Evolutionary conservation across 2,888 invertebrate species (phyloP).

Genomic region (Clistopyga incitator): DNA sequence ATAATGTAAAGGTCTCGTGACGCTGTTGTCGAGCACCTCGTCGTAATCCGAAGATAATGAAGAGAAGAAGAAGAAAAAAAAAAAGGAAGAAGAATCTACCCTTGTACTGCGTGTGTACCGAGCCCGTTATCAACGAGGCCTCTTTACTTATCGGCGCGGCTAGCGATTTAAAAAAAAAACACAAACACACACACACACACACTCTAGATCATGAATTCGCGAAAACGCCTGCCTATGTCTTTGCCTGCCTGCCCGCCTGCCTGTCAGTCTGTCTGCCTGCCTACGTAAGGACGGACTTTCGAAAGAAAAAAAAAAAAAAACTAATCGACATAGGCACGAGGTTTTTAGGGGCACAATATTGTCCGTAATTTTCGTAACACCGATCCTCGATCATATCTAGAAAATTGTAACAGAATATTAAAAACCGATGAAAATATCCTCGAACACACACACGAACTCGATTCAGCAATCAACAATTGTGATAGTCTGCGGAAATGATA

Average conservation of each 20-base stretch:
- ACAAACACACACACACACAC: too few species aligned
- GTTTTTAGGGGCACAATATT: constrained; percentile 69
- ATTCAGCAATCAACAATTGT: constrained; percentile 82
- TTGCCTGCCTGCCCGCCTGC: constrained; percentile 54
- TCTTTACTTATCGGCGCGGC: constrained; percentile 46
- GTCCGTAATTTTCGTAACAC: constrained; percentile 68
- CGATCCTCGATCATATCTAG: constrained; percentile 76
- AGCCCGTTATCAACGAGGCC: constrained; percentile 30
- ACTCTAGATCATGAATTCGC: constrained; percentile 47
- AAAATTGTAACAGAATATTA: constrained; percentile 33
- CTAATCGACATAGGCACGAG: constrained; percentile 29
- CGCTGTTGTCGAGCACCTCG: constrained; percentile 72
- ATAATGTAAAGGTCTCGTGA: constrained; percentile 75
- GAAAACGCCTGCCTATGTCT: constrained; percentile 39
- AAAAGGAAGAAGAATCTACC: constrained; percentile 40
- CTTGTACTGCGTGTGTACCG: constrained; percentile 51
- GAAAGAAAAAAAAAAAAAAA: constrained; percentile 46
- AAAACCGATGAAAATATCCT: constrained; percentile 28
- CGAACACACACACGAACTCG: constrained; percentile 67
- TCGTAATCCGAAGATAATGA: constrained; percentile 51
- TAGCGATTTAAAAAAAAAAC: too few species aligned
- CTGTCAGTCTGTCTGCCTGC: constrained; percentile 33
- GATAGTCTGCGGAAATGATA: constrained; percentile 77
- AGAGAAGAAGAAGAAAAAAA: too few species aligned
- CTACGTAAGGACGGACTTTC: constrained; percentile 52